Evolutionary conservation across 2,888 invertebrate species (phyloP), one percentile per base, ranked within the genome.

Genomic region (Argyresthia goedartella): DNA sequence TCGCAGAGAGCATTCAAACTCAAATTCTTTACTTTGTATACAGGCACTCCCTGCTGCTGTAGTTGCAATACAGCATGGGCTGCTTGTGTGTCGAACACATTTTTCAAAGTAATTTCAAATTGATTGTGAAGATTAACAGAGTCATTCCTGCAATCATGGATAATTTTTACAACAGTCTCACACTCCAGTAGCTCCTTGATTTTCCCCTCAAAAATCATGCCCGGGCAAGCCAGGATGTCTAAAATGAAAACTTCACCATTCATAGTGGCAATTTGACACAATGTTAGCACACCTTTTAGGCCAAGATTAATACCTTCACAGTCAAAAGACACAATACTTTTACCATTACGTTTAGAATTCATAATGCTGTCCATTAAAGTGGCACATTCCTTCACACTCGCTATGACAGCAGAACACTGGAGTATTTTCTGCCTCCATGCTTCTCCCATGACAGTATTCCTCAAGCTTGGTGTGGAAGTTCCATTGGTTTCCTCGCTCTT

Each of bases 231-330:
- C 67, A 95, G 89, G 58, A 97, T 89, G 81, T 97, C 97, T 70
- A 97, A 94, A 61, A 97, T 91, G 71, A 92, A 97, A 4, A 95
- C 92, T 71, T 92, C 93, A 42, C 96, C 95, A 52, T 90, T 89
- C 67, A 91, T 89, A 1, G 95, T 94, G 11, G 95, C 96, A 61
- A 95, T 91, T 73, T 95, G 95, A 70, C 97, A 90, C 50, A 97
- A 80, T 1, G 97, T 96, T 55, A 97, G 86, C 62, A 95, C 93
- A 14, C 97, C 97, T 71, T 95, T 95, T 1, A 92, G 87, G 16
- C 97, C 97, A 55, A 97, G 87, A 78, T 96, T 97, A 52, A 97
- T 94, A 13, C 97, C 96, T 82, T 98, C 97, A 64, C 96, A 96
- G 72, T 97, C 97, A 66, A 97, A 91, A 0, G 95, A 95, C 16